Evolutionary conservation across 2,888 invertebrate genomes (phyloP).

Genomic region (Sesia apiformis): DNA sequence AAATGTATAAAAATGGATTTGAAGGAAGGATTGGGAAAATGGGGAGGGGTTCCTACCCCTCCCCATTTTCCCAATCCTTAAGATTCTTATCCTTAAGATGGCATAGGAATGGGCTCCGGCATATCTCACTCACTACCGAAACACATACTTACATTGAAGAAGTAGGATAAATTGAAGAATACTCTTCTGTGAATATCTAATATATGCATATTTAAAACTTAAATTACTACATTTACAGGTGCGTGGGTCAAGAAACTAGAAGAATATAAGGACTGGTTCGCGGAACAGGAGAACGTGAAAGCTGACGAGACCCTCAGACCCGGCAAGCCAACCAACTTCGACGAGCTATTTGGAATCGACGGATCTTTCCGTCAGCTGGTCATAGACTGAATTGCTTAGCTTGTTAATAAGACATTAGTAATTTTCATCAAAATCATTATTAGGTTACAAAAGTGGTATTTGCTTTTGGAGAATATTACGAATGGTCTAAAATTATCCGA

Average conservation of each 20-base stretch:
- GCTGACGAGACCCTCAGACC: constrained; percentile 87
- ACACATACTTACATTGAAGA: no score
- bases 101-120: no score
- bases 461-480: no score
- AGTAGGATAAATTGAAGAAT: no score
- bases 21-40: background rate
- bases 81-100: no score
- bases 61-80: no score
- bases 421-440: no score
- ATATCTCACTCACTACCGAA: no score
- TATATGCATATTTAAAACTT: background rate
- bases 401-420: background rate
- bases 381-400: constrained; percentile 76
- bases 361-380: constrained; percentile 90
- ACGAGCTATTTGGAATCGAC: constrained; percentile 91
- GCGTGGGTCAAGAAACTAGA: constrained; percentile 86
- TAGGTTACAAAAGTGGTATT: no score
- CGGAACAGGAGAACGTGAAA: constrained; percentile 84
- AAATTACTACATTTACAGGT: constrained; percentile 59
- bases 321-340: constrained; percentile 88
- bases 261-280: constrained; percentile 86
- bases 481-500: constrained; percentile 8
- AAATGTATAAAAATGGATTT: background rate
- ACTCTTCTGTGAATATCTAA: background rate
- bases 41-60: no score